Percentiles rank a stretch among this genome's conserved stretches.
Conservation (phyloP, 2,113 vertebrate genomes). For the Hippocampus comes region DNA sequence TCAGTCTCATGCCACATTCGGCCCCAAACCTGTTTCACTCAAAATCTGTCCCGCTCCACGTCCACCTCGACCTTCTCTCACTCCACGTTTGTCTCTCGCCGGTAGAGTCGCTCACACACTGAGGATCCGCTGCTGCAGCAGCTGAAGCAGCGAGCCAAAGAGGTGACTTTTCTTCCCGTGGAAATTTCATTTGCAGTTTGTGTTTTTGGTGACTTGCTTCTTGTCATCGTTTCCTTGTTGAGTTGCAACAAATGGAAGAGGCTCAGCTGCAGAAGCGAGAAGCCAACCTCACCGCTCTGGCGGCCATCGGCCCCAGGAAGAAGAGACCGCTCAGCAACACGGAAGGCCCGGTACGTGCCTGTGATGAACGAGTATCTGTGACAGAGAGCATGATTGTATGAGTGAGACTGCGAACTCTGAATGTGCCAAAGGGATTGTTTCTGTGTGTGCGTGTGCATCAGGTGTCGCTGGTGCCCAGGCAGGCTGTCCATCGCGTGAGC, state of each 20-base stretch:
- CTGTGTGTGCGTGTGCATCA: conserved; percentile 47
- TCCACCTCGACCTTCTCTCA: not conserved
- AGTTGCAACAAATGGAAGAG: conserved; percentile 89
- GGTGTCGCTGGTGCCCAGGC: conserved; percentile 66
- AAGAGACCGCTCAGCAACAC: conserved; percentile 79
- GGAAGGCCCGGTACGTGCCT: conserved; percentile 67
- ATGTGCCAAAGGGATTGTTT: not conserved
- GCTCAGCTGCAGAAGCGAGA: conserved; percentile 86
- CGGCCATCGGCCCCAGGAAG: conserved; percentile 90
- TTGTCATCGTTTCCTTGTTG: conserved; percentile 5
- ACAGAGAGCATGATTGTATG: too few relatives aligned
- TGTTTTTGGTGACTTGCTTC: not conserved
- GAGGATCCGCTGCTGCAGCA: conserved; percentile 88
- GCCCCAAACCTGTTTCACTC: not conserved
- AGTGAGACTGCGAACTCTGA: too few relatives aligned
- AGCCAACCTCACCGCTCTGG: conserved; percentile 90
- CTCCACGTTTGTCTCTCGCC: conserved; percentile 36
- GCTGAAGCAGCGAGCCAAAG: conserved; percentile 93
- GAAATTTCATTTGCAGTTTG: not conserved
- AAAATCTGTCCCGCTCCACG: not conserved
- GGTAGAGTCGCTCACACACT: conserved; percentile 84
- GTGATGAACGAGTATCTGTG: not conserved
- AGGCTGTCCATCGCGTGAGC: conserved; percentile 74
- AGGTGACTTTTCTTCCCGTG: conserved; percentile 42
- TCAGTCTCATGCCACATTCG: conserved; percentile 35